A percentile compares a stretch with the other conserved stretches of the same genome.
Evolutionary conservation across 2,888 invertebrate genomes (phyloP).

Genomic region (Drosophila greeni): DNA sequence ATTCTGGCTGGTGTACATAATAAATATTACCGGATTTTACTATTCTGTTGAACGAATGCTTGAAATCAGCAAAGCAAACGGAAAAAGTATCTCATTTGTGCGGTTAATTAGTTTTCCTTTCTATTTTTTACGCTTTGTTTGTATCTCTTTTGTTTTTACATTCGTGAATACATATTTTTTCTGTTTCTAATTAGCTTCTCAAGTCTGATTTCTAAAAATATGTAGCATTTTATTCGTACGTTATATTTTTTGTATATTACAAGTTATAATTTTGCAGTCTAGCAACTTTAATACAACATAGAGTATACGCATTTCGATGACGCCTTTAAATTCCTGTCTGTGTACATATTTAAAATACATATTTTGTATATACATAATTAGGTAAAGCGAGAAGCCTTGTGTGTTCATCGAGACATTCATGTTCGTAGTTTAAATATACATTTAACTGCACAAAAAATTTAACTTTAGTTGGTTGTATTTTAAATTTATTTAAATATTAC

Average conservation of each 20-base stretch:
- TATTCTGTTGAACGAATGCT: conserved; percentile 17
- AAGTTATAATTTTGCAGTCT: conserved; percentile 42
- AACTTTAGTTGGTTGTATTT: conserved; percentile 15
- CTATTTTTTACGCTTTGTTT: conserved; percentile 13
- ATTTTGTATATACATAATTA: conserved; percentile 32
- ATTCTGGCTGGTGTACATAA: conserved; percentile 18
- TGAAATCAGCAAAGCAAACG: conserved; percentile 24
- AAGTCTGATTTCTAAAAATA: conserved; percentile 36
- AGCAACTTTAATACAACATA: conserved; percentile 41
- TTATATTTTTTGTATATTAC: conserved; percentile 27
- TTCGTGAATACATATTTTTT: conserved; percentile 15
- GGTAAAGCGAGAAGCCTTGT: conserved; percentile 20
- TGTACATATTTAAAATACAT: conserved; percentile 41
- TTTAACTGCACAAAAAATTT: conserved; percentile 38
- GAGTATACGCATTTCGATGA: conserved; percentile 32
- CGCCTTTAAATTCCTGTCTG: conserved; percentile 31
- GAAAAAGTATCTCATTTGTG: conserved; percentile 13
- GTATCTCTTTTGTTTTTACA: conserved; percentile 16
- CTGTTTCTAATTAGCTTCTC: conserved; percentile 38
- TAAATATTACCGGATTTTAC: conserved; percentile 22
- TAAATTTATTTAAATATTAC: conserved; percentile 40
- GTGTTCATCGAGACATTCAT: conserved; percentile 28
- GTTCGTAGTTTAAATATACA: conserved; percentile 33
- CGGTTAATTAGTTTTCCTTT: conserved; percentile 21
- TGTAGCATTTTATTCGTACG: conserved; percentile 30